Conservation (phyloP, 2,797 vertebrate genomes). For the Gadopsis marmoratus region DNA sequence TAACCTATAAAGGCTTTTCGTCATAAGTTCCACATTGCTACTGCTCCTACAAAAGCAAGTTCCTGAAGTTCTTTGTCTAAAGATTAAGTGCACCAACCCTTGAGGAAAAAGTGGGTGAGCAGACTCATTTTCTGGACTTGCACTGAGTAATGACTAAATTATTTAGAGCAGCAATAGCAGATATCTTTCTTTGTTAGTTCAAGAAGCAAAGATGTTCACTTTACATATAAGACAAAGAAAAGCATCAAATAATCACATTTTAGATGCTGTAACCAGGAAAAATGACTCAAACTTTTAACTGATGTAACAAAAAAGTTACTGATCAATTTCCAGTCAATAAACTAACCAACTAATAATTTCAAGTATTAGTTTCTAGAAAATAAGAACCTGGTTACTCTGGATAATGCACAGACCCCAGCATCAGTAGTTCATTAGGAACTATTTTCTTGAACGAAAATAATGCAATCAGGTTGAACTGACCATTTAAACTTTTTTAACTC, state of each 20-base stretch:
- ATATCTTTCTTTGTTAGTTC: background rate
- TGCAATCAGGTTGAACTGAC: background rate
- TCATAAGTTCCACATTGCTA: background rate
- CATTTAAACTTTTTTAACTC: background rate
- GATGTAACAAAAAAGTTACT: background rate
- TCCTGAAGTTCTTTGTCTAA: background rate
- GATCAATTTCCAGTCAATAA: background rate
- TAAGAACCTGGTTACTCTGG: background rate
- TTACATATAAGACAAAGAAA: constrained; percentile 10
- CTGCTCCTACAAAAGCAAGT: background rate
- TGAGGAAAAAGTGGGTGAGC: background rate
- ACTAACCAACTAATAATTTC: background rate
- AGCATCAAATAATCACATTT: constrained; percentile 7
- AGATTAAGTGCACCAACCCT: background rate
- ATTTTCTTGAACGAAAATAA: background rate
- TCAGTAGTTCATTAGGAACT: background rate
- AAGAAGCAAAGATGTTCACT: background rate
- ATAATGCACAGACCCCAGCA: background rate
- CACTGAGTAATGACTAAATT: background rate
- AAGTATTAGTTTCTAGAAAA: background rate
- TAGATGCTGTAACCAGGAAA: background rate
- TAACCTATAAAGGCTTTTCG: background rate
- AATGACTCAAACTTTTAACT: background rate
- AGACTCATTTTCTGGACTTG: background rate
- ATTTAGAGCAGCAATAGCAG: background rate